Percentiles rank a stretch among this genome's conserved stretches.
Conservation (phyloP, 92 coral and sea anemone species). For the Micromussa lordhowensis region DNA sequence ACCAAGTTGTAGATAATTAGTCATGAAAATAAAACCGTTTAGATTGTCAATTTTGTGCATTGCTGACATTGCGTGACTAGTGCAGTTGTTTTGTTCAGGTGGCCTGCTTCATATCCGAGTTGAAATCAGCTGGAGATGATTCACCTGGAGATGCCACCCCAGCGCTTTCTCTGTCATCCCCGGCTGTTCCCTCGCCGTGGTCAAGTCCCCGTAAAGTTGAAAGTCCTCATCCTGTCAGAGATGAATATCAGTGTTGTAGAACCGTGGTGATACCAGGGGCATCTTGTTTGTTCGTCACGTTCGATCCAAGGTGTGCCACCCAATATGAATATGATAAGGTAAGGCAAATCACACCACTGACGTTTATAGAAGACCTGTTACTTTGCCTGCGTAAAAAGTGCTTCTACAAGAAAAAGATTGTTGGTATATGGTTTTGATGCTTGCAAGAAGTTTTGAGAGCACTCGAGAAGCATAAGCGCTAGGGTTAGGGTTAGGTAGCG, state of each 20-base stretch:
- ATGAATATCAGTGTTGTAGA: slow-evolving; percentile 78
- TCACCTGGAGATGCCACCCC: background rate
- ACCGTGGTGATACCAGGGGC: slow-evolving; percentile 85
- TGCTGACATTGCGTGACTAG: background rate
- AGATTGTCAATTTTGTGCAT: no score
- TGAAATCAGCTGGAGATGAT: slow-evolving; percentile 53
- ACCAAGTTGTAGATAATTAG: no score
- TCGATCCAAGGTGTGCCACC: slow-evolving; percentile 93
- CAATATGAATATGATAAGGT: slow-evolving; percentile 99
- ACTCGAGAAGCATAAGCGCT: no score
- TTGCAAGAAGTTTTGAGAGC: no score
- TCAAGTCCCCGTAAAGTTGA: slow-evolving; percentile 78
- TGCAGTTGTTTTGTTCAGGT: slow-evolving; percentile 42
- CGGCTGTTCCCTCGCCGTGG: slow-evolving; percentile 82
- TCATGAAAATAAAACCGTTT: no score
- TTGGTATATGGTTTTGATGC: no score
- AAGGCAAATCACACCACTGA: background rate
- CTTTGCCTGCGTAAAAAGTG: background rate
- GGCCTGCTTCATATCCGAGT: slow-evolving; percentile 67
- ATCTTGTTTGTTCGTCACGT: slow-evolving; percentile 76
- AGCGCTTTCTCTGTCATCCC: slow-evolving; percentile 39
- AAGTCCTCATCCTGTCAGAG: slow-evolving; percentile 91
- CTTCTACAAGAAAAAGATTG: background rate
- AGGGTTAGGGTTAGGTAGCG: no score
- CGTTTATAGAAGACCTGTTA: background rate